Evolutionary conservation across 2,113 vertebrate species (phyloP), one percentile per base, ranked within the genome.

Genomic region (Callorhinus ursinus): DNA sequence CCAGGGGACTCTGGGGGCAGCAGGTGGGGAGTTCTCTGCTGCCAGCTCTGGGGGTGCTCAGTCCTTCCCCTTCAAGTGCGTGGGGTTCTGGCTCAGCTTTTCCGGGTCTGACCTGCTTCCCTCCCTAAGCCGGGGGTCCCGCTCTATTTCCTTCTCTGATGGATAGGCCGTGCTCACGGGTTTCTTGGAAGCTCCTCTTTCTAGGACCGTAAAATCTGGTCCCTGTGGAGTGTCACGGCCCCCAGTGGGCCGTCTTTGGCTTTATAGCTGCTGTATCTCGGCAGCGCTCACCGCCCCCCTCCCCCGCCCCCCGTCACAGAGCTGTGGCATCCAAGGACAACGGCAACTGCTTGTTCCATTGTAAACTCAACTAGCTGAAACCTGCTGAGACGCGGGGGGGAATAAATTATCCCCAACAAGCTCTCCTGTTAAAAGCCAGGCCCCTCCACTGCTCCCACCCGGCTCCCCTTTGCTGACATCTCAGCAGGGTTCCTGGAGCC

Each of bases 381-480:
- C 88, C 91, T 0, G 9, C 36, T 0, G 88, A 95, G 95, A 90
- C 33, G 33, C 59, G 0, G 11, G 4, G 4, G 4, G 94, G 85
- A 71, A 94, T 97, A 97, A 95, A 97, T 97, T 95, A 97, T 79
- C 28, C 85, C 93, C 97, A 97, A 76, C 39, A 63, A 94, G 93
- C 97, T 85, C 93, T 94, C 65, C 71, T 21, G 80, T 79, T 85
- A 74, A 69, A 71, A 94, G 88, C 88, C 12, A 33, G 61, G 28
- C 26, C 83, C 71, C 51, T 97, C 79, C 53, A 16, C 69, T 22
- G 49, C 86, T 18, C 3, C 49, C 55, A 74, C 69, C 63, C 0
- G 0, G 9, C 13, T 13, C 42, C n/a, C 55, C 69, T 42, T 46
- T 10, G 49, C 46, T 57, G 87, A 76, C 55, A 51, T 72, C 92